These are phyloP conservation scores for Oreonectes daqikongensis DNA, from an alignment of 2,797 vertebrate species.

Conservation along the genomic window DNA sequence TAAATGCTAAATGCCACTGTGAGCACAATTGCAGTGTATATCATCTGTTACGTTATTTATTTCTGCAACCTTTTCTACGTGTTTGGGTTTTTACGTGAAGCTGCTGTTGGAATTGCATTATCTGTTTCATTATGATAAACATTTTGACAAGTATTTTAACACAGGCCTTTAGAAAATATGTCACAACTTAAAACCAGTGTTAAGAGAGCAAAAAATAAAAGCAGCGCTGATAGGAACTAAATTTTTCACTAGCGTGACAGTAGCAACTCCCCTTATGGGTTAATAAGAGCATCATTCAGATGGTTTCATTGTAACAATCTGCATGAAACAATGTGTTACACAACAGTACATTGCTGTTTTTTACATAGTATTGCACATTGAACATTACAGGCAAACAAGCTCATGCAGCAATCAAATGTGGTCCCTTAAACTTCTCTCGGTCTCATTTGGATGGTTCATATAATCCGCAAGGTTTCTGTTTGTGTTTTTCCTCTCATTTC, in stretches of 20 bases:
- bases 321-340: not conserved
- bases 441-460: not conserved
- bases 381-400: not conserved
- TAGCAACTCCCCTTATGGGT: not conserved
- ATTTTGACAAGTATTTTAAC: slow-evolving; percentile 31
- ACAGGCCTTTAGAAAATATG: not conserved
- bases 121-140: slow-evolving; percentile 24
- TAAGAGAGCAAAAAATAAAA: not conserved
- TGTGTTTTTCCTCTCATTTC: not conserved
- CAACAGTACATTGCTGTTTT: not conserved
- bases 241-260: not conserved
- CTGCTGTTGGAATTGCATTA: slow-evolving; percentile 4
- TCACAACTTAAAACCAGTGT: not conserved
- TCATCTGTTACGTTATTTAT: slow-evolving; percentile 25
- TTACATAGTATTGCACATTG: not conserved
- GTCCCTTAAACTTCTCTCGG: not conserved
- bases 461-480: not conserved
- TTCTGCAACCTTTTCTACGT: slow-evolving; percentile 18
- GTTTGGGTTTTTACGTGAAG: slow-evolving; percentile 18
- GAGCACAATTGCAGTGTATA: slow-evolving; percentile 6
- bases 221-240: too few relatives aligned
- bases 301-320: too few relatives aligned
- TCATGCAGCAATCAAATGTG: not conserved
- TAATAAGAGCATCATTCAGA: too few relatives aligned
- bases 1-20: slow-evolving; percentile 9